Percentiles rank a stretch among this genome's conserved stretches.
Evolutionary conservation across 2,888 invertebrate species (phyloP).

Genomic region (Heteromurus nitidus): DNA sequence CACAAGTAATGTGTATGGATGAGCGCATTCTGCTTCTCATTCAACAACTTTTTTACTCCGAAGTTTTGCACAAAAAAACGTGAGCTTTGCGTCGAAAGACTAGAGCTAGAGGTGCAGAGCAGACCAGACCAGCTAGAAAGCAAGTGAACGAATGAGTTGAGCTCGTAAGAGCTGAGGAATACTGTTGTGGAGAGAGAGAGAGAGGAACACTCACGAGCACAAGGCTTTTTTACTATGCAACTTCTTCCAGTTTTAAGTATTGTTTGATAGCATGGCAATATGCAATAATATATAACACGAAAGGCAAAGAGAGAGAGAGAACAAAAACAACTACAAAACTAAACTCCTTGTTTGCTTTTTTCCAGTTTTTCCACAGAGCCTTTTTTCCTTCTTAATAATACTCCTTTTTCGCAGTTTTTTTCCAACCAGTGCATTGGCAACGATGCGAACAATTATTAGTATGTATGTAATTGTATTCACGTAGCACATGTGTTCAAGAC

Average conservation of each 20-base stretch:
- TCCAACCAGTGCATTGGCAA: neutral
- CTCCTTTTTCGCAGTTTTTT: neutral
- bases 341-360: neutral
- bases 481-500: no score
- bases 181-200: neutral
- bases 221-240: no score
- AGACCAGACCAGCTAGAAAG: constrained; percentile 49
- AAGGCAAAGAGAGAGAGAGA: no score
- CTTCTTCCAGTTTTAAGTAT: no score
- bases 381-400: neutral
- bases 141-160: constrained; percentile 48
- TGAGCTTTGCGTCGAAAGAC: neutral
- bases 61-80: constrained; percentile 54
- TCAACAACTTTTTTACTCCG: constrained; percentile 39
- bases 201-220: no score
- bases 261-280: no score
- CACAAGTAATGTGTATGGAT: no score
- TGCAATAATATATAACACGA: no score
- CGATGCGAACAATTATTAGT: constrained; percentile 12
- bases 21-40: constrained; percentile 28
- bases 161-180: neutral
- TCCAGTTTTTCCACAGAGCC: neutral
- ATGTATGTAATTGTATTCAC: no score
- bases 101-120: constrained; percentile 7
- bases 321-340: no score